Evolutionary conservation across 2,888 invertebrate genomes (phyloP).

Genomic region (Apamea sordens): DNA sequence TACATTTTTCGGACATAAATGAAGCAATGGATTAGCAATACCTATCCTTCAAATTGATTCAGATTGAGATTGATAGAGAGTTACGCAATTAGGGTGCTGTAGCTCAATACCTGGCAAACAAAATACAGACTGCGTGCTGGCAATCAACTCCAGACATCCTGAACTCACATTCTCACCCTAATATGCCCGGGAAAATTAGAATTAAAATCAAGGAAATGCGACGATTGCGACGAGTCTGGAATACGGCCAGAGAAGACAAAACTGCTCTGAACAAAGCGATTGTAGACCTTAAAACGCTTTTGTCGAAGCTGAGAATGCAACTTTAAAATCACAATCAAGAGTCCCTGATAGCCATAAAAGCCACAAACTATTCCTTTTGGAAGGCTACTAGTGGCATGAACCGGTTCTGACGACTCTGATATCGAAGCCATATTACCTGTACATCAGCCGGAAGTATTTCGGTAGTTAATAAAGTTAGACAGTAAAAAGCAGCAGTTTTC

Average conservation of each 20-base stretch:
- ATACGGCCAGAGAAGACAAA: not conserved
- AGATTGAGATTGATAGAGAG: too few relatives aligned
- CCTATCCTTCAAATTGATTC: too few relatives aligned
- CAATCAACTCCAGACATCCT: too few relatives aligned
- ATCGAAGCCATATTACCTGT: not conserved
- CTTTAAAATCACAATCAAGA: not conserved
- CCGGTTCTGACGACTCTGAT: constrained; percentile 3
- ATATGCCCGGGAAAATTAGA: too few relatives aligned
- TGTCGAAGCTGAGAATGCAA: not conserved
- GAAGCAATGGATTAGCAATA: too few relatives aligned
- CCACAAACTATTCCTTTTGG: not conserved
- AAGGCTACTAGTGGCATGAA: not conserved
- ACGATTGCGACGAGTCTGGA: not conserved
- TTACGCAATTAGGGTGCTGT: too few relatives aligned
- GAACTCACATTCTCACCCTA: too few relatives aligned
- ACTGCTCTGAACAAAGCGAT: not conserved
- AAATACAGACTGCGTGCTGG: too few relatives aligned
- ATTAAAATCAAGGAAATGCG: not conserved
- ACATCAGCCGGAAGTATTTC: not conserved
- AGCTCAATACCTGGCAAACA: too few relatives aligned
- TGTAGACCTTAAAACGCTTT: not conserved
- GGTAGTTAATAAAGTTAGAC: not conserved
- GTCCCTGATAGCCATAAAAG: not conserved
- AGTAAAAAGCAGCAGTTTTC: constrained; percentile 3
- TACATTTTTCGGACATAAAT: too few relatives aligned